Conservation (phyloP, 2,888 invertebrate species). For the Xanthorhoe spadicearia region DNA sequence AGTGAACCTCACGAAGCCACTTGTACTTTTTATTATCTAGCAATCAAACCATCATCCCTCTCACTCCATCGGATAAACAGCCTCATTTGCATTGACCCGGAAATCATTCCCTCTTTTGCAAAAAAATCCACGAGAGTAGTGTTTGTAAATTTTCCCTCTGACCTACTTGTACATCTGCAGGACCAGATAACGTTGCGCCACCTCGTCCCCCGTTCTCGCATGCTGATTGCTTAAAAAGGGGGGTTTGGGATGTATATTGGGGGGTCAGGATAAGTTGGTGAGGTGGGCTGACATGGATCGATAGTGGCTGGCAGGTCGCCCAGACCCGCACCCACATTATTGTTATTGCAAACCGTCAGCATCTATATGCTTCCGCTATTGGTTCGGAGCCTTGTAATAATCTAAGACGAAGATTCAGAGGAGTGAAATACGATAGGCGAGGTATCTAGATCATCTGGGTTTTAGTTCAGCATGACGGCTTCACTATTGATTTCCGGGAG, state of each 20-base stretch:
- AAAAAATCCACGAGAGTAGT: constrained; percentile 77
- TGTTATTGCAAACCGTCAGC: constrained; percentile 81
- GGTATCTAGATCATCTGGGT: constrained; percentile 49
- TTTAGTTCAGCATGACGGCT: constrained; percentile 43
- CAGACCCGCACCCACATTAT: constrained; percentile 81
- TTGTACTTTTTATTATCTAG: constrained; percentile 45
- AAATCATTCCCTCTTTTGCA: constrained; percentile 71
- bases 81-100: constrained; percentile 78
- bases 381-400: constrained; percentile 76
- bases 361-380: constrained; percentile 78
- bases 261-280: constrained; percentile 69
- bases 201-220: constrained; percentile 57
- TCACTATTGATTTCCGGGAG: constrained; percentile 10
- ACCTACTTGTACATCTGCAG: constrained; percentile 80
- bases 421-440: constrained; percentile 44
- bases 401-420: constrained; percentile 68
- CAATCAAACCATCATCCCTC: constrained; percentile 52
- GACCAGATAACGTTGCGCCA: constrained; percentile 65
- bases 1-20: constrained; percentile 34
- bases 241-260: constrained; percentile 65
- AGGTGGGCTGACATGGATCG: constrained; percentile 71
- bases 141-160: constrained; percentile 84
- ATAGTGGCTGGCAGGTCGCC: constrained; percentile 83
- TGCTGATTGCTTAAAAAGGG: constrained; percentile 55
- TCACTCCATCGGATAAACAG: constrained; percentile 66